Conservation (phyloP, 2,797 vertebrate genomes). For the Acridotheres tristis region DNA sequence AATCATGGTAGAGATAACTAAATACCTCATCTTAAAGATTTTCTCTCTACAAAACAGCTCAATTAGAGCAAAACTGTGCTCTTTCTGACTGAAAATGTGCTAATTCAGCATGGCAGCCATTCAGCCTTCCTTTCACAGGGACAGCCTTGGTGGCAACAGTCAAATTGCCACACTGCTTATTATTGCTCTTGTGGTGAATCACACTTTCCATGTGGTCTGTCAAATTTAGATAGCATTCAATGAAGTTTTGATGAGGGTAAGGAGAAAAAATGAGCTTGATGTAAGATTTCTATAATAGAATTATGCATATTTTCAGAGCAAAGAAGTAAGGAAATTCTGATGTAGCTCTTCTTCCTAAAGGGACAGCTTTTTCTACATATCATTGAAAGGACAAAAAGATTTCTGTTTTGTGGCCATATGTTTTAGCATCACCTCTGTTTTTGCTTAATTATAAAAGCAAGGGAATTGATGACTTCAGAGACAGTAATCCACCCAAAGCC, state of each 20-base stretch:
- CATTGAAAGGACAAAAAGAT: not conserved
- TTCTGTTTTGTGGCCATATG: not conserved
- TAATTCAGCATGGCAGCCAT: not conserved
- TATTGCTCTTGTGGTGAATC: slow-evolving; percentile 2
- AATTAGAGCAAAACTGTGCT: not conserved
- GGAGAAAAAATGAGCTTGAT: not conserved
- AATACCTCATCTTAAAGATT: not conserved
- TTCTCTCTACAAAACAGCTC: not conserved
- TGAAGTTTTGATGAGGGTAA: not conserved
- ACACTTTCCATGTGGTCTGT: not conserved
- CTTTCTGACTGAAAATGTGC: not conserved
- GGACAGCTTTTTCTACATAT: not conserved
- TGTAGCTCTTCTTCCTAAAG: not conserved
- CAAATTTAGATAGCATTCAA: not conserved
- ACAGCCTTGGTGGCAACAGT: not conserved
- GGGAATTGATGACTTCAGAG: not conserved
- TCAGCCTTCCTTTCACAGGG: not conserved
- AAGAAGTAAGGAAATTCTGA: not conserved
- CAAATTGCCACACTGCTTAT: not conserved
- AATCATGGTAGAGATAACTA: not conserved
- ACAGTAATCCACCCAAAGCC: not conserved
- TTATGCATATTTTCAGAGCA: not conserved
- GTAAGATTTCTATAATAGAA: not conserved
- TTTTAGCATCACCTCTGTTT: not conserved
- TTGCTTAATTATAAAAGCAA: not conserved